Percentiles rank a stretch among this genome's conserved stretches.
Conservation (phyloP, 2,888 invertebrate genomes). For the Tineola bisselliella region DNA sequence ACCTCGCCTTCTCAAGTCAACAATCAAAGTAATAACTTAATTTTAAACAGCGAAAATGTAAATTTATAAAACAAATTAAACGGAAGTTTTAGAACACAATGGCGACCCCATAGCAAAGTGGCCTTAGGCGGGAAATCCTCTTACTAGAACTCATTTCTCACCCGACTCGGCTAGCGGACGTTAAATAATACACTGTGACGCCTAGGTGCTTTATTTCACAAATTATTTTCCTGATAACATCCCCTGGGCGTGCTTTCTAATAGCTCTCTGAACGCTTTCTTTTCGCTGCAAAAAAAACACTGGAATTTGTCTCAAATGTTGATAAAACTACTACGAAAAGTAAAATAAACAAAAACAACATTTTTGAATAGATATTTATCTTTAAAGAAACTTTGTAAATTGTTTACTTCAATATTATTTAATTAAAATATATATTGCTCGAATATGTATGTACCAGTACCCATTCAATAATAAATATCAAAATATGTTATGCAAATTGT, state of each 20-base stretch:
- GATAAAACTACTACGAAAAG: too few relatives aligned
- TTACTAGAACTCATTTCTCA: background rate
- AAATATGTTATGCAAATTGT: too few relatives aligned
- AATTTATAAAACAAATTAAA: background rate
- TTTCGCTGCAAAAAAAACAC: background rate
- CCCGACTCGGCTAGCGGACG: constrained; percentile 1
- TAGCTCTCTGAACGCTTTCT: background rate
- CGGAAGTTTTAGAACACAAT: background rate
- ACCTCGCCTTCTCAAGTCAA: too few relatives aligned
- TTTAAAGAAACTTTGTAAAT: too few relatives aligned
- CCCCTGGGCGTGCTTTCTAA: background rate
- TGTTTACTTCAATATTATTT: too few relatives aligned
- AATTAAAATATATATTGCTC: too few relatives aligned
- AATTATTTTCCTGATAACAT: background rate
- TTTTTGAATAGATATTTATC: too few relatives aligned
- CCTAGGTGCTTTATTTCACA: constrained; percentile 1
- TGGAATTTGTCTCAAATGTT: too few relatives aligned
- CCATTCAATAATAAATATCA: too few relatives aligned
- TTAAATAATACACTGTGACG: background rate
- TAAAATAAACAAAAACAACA: too few relatives aligned
- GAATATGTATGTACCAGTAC: too few relatives aligned
- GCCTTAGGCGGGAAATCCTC: constrained; percentile 4
- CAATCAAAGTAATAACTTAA: background rate
- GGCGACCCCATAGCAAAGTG: background rate
- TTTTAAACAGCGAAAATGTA: background rate